Base-by-base conservation (phyloP, 2,797 vertebrate genomes). In the Australoheros facetus region DNA sequence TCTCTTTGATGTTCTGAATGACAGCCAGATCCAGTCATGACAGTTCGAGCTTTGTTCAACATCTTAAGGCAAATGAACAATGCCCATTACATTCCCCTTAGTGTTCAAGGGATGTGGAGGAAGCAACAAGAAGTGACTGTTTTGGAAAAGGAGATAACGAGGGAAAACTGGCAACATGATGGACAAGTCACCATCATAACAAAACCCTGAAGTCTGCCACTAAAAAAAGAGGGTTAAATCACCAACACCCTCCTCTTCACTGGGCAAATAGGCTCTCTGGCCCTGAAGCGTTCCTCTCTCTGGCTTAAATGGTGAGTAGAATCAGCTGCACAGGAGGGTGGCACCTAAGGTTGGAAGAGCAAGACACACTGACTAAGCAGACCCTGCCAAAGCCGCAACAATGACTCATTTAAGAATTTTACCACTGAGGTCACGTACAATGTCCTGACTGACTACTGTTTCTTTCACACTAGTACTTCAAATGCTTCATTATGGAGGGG, bases 21-120 rank as follows among this genome's bases (percentile, higher is more conserved):
- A 23, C 0, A 62, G 34, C 2, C n/a, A 62, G n/a, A 62, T 23
- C 59, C n/a, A 42, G 34, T 23, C 13, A 9, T 0, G 4, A 62
- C 23, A 42, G 4, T 0, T 62, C n/a, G 1, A 0, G 0, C 0
- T 39, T 23, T 37, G 39, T 39, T 39, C 59, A 62, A 9, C 34
- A 42, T 62, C 37, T 0, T 62, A 21, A 62, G 9, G 23, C 37
- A 62, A 60, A 62, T 62, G 23, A 23, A 42, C 14, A 62, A n/a
- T 60, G 11, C 34, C 37, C 8, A 0, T 39, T 60, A 60, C 0
- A 0, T 8, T 39, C 12, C 7, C 0, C 12, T 9, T 14, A 23
- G 0, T 5, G n/a, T 60, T 34, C 7, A 0, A 7, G 58, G 37
- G n/a, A 39, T 39, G 58, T 12, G 14, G 34, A n/a, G 12, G 39